These are phyloP conservation scores for Cephalophus harveyi DNA, from an alignment of 2,113 vertebrate genomes.

Conservation along the genomic window DNA sequence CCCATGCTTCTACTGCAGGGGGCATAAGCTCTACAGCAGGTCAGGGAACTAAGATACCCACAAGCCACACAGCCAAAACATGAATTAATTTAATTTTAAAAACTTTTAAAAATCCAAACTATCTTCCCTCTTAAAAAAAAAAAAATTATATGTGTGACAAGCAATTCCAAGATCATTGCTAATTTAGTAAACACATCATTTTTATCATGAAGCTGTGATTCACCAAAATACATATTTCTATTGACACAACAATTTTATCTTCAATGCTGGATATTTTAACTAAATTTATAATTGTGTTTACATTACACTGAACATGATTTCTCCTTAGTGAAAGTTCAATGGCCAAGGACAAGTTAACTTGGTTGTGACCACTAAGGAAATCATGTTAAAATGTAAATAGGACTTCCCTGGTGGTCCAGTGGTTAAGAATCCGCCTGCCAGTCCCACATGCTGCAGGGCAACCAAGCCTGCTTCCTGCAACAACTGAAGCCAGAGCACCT, in stretches of 20 bases:
- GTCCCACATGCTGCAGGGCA: not conserved
- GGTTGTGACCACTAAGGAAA: not conserved
- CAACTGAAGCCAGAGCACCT: not conserved
- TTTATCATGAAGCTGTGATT: slow-evolving; percentile 10
- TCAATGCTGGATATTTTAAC: slow-evolving; percentile 15
- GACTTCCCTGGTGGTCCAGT: not conserved
- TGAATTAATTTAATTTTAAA: not conserved
- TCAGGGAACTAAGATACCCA: not conserved
- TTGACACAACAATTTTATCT: not conserved
- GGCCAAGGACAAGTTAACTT: not conserved
- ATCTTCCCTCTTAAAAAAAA: not conserved
- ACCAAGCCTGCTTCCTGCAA: not conserved
- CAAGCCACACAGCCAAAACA: not conserved
- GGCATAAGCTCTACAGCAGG: rapidly evolving
- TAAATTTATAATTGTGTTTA: not conserved
- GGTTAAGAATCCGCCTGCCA: not conserved
- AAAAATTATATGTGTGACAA: not conserved
- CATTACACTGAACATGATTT: not conserved
- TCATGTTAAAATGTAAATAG: not conserved
- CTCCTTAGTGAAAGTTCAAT: not conserved
- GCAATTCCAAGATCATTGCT: not conserved
- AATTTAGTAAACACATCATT: slow-evolving; percentile 20
- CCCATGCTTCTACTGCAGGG: not conserved
- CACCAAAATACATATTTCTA: not conserved
- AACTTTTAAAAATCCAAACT: not conserved